A percentile compares a stretch with the other conserved stretches of the same genome.
Conservation (phyloP, 2,888 invertebrate genomes). For the Latrodectus elegans region DNA sequence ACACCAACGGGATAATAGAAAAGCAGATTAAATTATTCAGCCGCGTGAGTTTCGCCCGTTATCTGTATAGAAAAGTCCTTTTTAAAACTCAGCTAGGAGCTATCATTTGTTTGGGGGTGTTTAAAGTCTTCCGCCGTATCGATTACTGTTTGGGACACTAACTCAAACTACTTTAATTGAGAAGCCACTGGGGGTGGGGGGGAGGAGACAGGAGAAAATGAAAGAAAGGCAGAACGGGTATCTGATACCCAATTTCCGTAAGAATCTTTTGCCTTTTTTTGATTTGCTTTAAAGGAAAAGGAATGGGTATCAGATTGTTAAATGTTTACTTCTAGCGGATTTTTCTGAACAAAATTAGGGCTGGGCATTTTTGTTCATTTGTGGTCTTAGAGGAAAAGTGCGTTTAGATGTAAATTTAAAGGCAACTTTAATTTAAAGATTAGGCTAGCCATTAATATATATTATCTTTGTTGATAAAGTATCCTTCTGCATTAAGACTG, state of each 20-base stretch:
- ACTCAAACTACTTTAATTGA: neutral
- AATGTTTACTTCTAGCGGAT: too few relatives aligned
- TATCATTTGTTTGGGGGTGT: neutral
- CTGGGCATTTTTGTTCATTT: too few relatives aligned
- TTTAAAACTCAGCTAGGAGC: constrained; percentile 1
- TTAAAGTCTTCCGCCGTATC: neutral
- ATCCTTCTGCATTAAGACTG: too few relatives aligned
- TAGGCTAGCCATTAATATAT: too few relatives aligned
- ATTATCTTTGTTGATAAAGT: too few relatives aligned
- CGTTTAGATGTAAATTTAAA: too few relatives aligned
- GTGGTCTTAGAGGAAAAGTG: too few relatives aligned
- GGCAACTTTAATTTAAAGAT: too few relatives aligned
- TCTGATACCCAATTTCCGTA: too few relatives aligned
- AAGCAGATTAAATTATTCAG: constrained; percentile 55
- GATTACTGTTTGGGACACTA: neutral
- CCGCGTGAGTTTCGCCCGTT: constrained; percentile 14
- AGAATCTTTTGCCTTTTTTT: too few relatives aligned
- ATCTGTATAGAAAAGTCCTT: constrained; percentile 33
- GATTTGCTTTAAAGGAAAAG: neutral
- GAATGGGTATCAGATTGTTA: neutral
- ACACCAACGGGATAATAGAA: constrained; percentile 29
- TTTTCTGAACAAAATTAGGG: too few relatives aligned
- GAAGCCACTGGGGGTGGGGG: neutral
- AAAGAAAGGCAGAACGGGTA: neutral
- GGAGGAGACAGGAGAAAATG: neutral